Conservation (phyloP, 2,113 vertebrate genomes). For the Peromyscus californicus region DNA sequence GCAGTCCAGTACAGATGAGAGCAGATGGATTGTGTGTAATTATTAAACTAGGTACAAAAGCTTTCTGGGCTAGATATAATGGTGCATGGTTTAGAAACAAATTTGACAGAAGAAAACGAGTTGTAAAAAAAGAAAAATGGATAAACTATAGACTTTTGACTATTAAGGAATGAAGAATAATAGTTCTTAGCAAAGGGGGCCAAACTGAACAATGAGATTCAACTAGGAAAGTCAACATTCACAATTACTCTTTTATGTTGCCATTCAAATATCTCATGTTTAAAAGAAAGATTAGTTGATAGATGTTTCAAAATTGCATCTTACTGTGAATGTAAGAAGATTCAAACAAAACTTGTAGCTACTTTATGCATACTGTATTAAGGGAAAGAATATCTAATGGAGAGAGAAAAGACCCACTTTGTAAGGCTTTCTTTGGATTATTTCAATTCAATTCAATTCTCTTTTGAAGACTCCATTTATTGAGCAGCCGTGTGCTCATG, state of each 20-base stretch:
- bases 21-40: conserved; percentile 32
- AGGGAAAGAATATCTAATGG: conserved; percentile 64
- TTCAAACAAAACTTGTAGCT: conserved; percentile 67
- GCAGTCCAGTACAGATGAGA: conserved; percentile 9
- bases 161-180: conserved; percentile 60
- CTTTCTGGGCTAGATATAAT: conserved; percentile 50
- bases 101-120: conserved; percentile 56
- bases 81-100: conserved; percentile 56
- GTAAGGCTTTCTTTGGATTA: conserved; percentile 47
- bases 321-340: conserved; percentile 74
- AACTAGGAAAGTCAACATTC: conserved; percentile 74
- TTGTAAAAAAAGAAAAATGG: conserved; percentile 10
- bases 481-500: neutral
- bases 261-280: conserved; percentile 77
- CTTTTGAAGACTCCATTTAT: conserved; percentile 34
- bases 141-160: conserved; percentile 63
- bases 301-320: conserved; percentile 77
- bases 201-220: conserved; percentile 72
- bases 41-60: neutral
- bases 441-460: conserved; percentile 60
- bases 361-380: conserved; percentile 68
- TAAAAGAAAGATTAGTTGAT: conserved; percentile 80
- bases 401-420: conserved; percentile 71
- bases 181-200: conserved; percentile 63
- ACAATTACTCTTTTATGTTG: conserved; percentile 73